Conservation (phyloP, 2,113 vertebrate species). For the Dipodomys spectabilis region DNA sequence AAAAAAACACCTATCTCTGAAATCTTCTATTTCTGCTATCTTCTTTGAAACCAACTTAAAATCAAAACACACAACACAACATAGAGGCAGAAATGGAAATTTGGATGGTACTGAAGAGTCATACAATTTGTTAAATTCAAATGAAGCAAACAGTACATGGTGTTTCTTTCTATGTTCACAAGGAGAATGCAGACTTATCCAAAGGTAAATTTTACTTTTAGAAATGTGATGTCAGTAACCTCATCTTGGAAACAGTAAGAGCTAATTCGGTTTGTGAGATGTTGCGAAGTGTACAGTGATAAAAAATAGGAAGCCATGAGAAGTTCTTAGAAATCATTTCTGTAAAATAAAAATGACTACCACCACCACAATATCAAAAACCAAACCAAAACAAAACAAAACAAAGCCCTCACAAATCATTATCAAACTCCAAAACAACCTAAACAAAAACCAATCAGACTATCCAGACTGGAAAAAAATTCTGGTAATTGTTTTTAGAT, state of each 20-base stretch:
- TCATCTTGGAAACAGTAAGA: neutral
- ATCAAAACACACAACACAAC: neutral
- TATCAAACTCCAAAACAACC: too few species aligned
- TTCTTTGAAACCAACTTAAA: conserved; percentile 61
- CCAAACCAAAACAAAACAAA: neutral
- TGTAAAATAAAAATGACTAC: neutral
- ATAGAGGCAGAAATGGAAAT: conserved; percentile 47
- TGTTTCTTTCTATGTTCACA: neutral
- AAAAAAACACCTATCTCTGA: neutral
- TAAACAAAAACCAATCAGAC: too few species aligned
- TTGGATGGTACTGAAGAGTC: neutral
- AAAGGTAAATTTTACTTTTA: neutral
- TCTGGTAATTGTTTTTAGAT: neutral
- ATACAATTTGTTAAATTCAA: neutral
- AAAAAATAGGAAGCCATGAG: neutral
- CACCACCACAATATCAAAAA: neutral
- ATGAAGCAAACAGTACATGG: neutral
- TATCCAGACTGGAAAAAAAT: neutral
- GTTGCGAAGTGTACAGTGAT: neutral
- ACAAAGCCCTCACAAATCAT: too few species aligned
- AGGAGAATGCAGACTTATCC: neutral
- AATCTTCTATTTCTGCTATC: neutral
- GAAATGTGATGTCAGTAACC: neutral
- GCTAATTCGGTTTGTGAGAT: neutral
- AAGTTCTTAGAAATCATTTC: neutral